Base-by-base conservation (phyloP, 2,888 invertebrate genomes). In the Ashinkailepas kermadecensis region DNA sequence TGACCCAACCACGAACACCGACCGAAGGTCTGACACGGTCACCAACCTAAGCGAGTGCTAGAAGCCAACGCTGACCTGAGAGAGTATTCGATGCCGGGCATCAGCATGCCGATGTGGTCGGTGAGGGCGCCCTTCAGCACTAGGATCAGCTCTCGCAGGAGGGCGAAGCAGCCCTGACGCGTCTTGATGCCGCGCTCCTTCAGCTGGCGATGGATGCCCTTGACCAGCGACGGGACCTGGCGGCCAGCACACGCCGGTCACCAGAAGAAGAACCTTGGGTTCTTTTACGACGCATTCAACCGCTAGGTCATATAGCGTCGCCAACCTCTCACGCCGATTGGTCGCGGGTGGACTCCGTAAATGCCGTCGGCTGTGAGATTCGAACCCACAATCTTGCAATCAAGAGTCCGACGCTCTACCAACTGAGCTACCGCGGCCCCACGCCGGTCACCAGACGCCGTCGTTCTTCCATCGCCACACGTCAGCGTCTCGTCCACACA, bases 61-160 rank as follows among this genome's bases (percentile, higher is more conserved):
- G 39, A 67, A 59, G 59, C 12, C 59, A 59, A 15, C 18, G 58
- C 86, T 85, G 83, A 91, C 91, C 90, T 92, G 83, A 97, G 90
- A 0, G 95, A 95, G 85, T 94, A 95, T 84, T 94, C 93, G 85
- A 97, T 94, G 15, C 96, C 97, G 0, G 95, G 94, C 84, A 98
- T 92, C 83, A 98, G 90, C 39, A 93, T 91, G 0, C 93, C 92
- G 83, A 97, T 92, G 87, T 96, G 94, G 85, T 93, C 92, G 13
- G 93, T 92, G 83, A 98, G 90, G 80, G 96, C 95, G 82, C 95
- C 96, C 4, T 97, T 97, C 84, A 97, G 89, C 12, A 96, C 96
- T 81, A 91, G 90, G 81, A 97, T 92, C 83, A 99, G 90, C 88
- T 98, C 97, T 84, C 95, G 95, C 80, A 99, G 90, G 83, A 99